Evolutionary conservation across 2,888 invertebrate genomes (phyloP).

Genomic region (Dinocampus coccinellae): DNA sequence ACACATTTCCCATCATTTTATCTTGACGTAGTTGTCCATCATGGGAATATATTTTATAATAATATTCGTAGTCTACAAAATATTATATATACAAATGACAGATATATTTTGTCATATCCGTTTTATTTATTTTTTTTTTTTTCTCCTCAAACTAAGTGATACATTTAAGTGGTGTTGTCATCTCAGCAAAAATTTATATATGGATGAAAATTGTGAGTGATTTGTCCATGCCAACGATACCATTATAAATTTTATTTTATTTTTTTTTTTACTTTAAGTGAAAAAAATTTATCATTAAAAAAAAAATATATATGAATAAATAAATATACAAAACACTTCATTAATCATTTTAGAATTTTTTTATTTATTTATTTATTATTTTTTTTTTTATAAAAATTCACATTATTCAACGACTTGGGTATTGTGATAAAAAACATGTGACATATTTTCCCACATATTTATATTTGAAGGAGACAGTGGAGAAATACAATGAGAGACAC

Average conservation of each 20-base stretch:
- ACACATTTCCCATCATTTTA: conserved; percentile 1
- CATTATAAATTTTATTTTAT: background rate
- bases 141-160: conserved; percentile 5
- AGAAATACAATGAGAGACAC: background rate
- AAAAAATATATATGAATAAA: conserved; percentile 9
- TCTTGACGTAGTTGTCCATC: too few relatives aligned
- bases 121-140: too few relatives aligned
- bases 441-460: background rate
- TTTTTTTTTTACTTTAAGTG: too few relatives aligned
- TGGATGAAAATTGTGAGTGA: conserved; percentile 55
- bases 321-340: background rate
- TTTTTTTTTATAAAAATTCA: background rate
- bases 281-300: conserved; percentile 6
- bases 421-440: background rate
- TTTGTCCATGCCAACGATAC: conserved; percentile 60
- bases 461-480: background rate
- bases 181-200: background rate
- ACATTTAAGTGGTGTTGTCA: conserved; percentile 17
- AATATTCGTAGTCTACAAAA: too few relatives aligned
- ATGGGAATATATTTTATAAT: too few relatives aligned
- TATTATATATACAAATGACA: conserved; percentile 5
- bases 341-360: background rate
- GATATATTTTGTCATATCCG: conserved; percentile 22
- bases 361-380: too few relatives aligned
- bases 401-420: background rate